Percentiles rank a stretch among this genome's conserved stretches.
phyloP scores from a whole-genome alignment of 2,797 vertebrate species.

The Cyclura pinguis region DNA sequence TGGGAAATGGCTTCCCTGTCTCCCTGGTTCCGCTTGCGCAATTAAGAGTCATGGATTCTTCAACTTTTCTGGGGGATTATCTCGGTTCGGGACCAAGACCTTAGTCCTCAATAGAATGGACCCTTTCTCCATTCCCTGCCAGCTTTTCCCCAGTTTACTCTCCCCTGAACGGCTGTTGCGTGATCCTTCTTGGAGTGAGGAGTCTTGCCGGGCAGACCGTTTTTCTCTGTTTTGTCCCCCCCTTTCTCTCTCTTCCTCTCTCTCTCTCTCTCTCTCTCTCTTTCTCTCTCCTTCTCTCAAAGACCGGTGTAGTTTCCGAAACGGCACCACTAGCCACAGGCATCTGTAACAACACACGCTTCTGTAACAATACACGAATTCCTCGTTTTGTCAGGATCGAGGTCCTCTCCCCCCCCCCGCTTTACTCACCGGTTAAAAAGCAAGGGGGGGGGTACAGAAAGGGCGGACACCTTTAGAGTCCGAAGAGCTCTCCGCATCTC shows the following conservation, averaged over 20 bases:
- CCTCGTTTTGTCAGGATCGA: too few species aligned
- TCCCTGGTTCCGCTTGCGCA: neutral
- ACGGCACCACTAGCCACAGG: slow-evolving; percentile 21
- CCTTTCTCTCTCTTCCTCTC: slow-evolving; percentile 27
- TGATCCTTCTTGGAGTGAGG: slow-evolving; percentile 61
- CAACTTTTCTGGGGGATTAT: too few species aligned
- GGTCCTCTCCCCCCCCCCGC: slow-evolving; percentile 37
- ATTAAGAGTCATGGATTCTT: neutral
- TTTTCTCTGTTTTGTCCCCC: too few species aligned
- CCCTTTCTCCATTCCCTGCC: neutral
- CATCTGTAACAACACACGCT: slow-evolving; percentile 49
- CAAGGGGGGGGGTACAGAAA: neutral
- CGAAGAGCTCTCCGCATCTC: neutral
- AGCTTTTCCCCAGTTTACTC: neutral
- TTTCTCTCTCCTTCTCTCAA: slow-evolving; percentile 35
- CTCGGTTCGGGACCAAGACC: too few species aligned
- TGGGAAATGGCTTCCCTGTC: neutral
- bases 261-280: slow-evolving; percentile 45
- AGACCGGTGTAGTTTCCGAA: slow-evolving; percentile 45
- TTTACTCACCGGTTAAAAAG: slow-evolving; percentile 19
- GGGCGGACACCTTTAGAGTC: neutral
- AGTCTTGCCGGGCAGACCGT: slow-evolving; percentile 48
- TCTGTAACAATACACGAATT: slow-evolving; percentile 17
- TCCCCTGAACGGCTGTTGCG: slow-evolving; percentile 53
- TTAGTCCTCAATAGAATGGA: neutral